Percentiles rank a stretch among this genome's conserved stretches.
phyloP scores from a whole-genome alignment of 2,797 vertebrate genomes.

The Danionella dracula region DNA sequence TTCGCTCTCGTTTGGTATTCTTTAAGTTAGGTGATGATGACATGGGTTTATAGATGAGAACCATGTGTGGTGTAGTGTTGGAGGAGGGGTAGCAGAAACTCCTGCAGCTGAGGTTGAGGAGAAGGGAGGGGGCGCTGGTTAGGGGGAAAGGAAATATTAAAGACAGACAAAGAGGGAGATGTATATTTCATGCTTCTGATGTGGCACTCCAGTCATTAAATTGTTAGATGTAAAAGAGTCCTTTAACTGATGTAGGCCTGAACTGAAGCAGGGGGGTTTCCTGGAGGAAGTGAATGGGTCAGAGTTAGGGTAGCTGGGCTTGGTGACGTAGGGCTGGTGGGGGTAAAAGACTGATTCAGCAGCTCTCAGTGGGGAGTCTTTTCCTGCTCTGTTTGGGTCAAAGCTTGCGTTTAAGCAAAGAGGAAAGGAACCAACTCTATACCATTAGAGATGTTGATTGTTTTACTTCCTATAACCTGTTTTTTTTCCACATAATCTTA shows the following conservation, averaged over 20 bases:
- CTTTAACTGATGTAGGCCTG: slow-evolving; percentile 32
- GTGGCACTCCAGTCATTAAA: slow-evolving; percentile 37
- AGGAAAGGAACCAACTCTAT: slow-evolving; percentile 1
- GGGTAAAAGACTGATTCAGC: slow-evolving; percentile 62
- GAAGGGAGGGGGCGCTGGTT: not conserved
- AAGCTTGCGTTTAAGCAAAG: slow-evolving; percentile 21
- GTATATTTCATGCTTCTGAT: slow-evolving; percentile 20
- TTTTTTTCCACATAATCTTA: slow-evolving; percentile 35
- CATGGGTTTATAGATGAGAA: slow-evolving; percentile 62
- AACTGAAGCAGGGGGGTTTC: slow-evolving; percentile 47
- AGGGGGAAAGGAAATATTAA: not conserved
- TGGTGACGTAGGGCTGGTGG: slow-evolving; percentile 11
- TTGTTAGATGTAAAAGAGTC: slow-evolving; percentile 29
- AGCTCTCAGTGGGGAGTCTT: slow-evolving; percentile 51
- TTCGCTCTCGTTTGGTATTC: not conserved
- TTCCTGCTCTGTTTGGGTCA: slow-evolving; percentile 50
- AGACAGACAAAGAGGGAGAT: not conserved
- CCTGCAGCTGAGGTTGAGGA: not conserved
- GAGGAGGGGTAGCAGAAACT: slow-evolving; percentile 3
- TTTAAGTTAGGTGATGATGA: slow-evolving; percentile 47
- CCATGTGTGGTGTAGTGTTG: slow-evolving; percentile 49
- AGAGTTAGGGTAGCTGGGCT: slow-evolving; percentile 41
- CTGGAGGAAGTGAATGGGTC: slow-evolving; percentile 53
- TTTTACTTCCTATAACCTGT: slow-evolving; percentile 53
- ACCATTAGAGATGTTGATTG: slow-evolving; percentile 46